Evolutionary conservation across 2,888 invertebrate genomes (phyloP), one percentile per base, ranked within the genome.

Genomic region (Muscina levida): DNA sequence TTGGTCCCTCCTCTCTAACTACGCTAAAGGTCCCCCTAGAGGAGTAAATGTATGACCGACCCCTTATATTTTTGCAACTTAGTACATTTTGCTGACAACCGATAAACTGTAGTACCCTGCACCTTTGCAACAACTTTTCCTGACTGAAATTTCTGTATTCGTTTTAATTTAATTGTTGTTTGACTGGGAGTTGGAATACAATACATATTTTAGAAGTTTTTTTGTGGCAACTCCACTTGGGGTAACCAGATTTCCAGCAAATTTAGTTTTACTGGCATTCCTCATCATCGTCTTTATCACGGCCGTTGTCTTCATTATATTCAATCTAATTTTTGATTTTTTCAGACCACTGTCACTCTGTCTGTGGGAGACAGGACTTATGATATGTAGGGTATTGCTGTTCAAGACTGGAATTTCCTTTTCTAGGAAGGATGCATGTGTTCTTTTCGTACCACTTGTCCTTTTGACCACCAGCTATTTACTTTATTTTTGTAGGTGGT

Each of bases 341-440:
- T 46, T 46, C 15, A 46, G 17, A n/a, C n/a, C 15, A 15, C 15
- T 15, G 46, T 46, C n/a, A n/a, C n/a, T 15, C 15, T 46, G 46
- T 46, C 46, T 17, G 17, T 46, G 46, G 46, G n/a, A n/a, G 46
- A 46, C 46, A 31, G n/a, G 46, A 46, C 17, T 46, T 46, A 8
- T 31, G 31, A 31, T 31, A 8, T 46, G n/a, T n/a, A n/a, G 46
- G 46, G 46, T 46, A 17, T 46, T 46, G 46, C 17, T 15, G 46
- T 15, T 44, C 46, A 2, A 15, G 31, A 31, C 31, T 31, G 31
- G 46, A 46, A 5, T 46, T 46, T 17, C 17, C 46, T 46, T 46
- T 15, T 46, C 46, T n/a, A 15, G 46, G 46, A 46, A 46, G 46
- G 46, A 17, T 46, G 46, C 4, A 15, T 15, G 2, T n/a, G 2